Percentiles rank a stretch among this genome's conserved stretches.
Evolutionary conservation across 2,888 invertebrate species (phyloP).

Genomic region (Cordilura impudica): DNA sequence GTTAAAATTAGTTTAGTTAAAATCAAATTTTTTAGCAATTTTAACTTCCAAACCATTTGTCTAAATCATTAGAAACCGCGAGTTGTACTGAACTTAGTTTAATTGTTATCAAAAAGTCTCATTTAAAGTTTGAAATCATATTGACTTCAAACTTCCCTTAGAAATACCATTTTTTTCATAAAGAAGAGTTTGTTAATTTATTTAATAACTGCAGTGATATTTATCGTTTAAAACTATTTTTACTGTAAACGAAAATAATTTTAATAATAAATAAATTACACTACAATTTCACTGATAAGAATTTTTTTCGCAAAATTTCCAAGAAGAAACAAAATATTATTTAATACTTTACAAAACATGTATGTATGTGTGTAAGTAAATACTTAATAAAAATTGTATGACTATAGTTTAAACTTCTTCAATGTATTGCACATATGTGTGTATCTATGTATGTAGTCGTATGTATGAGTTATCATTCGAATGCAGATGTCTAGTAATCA

Average conservation of each 20-base stretch:
- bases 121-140: no score
- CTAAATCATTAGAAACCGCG: no score
- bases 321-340: conserved; percentile 32
- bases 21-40: no score
- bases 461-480: conserved; percentile 1
- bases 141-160: background rate
- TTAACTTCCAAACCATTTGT: no score
- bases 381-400: conserved; percentile 7
- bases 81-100: no score
- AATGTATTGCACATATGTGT: no score
- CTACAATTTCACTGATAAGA: conserved; percentile 36
- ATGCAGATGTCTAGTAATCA: conserved; percentile 24
- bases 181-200: no score
- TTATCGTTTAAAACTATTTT: background rate
- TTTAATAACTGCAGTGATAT: background rate
- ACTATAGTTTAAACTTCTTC: conserved; percentile 32
- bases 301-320: conserved; percentile 35
- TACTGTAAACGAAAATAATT: background rate
- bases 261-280: conserved; percentile 15
- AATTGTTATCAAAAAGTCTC: no score
- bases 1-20: no score
- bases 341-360: conserved; percentile 13
- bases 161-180: background rate
- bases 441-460: conserved; percentile 7
- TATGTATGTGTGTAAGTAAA: background rate